These are phyloP conservation scores for Platorchestia sp. DNA, from an alignment of 1,140 invertebrate genomes.

Conservation along the genomic window DNA sequence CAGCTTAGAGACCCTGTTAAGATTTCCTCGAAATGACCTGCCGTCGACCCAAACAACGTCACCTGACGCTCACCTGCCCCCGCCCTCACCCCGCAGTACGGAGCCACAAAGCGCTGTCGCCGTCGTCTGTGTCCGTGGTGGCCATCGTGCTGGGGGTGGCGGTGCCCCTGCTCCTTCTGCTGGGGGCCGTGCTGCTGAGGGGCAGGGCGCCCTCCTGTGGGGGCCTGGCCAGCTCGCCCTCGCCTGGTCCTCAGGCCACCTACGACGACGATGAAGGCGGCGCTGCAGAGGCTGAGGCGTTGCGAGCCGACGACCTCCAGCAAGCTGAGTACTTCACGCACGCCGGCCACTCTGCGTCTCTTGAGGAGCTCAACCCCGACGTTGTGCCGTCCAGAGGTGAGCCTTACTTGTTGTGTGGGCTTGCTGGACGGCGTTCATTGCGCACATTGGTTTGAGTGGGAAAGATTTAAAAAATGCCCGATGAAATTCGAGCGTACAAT, in stretches of 20 bases:
- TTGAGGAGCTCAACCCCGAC: constrained; percentile 37
- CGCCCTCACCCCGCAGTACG: background rate
- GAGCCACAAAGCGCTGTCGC: background rate
- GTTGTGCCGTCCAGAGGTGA: constrained; percentile 34
- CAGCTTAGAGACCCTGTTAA: too few species aligned
- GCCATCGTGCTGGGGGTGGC: background rate
- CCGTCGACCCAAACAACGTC: too few species aligned
- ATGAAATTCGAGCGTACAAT: too few species aligned
- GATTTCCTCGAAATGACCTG: too few species aligned
- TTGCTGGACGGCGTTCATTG: too few species aligned
- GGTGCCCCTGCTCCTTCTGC: background rate
- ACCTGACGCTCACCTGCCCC: background rate
- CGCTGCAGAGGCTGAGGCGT: background rate
- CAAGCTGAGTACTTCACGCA: constrained; percentile 12
- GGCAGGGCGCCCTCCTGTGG: background rate
- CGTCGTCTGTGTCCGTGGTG: background rate
- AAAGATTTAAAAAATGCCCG: too few species aligned
- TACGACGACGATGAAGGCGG: background rate
- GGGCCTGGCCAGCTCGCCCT: background rate
- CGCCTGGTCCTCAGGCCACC: background rate
- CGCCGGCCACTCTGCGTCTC: background rate
- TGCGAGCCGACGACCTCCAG: background rate
- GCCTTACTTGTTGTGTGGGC: background rate
- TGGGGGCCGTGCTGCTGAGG: background rate
- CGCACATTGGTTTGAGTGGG: too few species aligned